Evolutionary conservation across 2,797 vertebrate species (phyloP), one percentile per base, ranked within the genome.

Genomic region (Channa striata): DNA sequence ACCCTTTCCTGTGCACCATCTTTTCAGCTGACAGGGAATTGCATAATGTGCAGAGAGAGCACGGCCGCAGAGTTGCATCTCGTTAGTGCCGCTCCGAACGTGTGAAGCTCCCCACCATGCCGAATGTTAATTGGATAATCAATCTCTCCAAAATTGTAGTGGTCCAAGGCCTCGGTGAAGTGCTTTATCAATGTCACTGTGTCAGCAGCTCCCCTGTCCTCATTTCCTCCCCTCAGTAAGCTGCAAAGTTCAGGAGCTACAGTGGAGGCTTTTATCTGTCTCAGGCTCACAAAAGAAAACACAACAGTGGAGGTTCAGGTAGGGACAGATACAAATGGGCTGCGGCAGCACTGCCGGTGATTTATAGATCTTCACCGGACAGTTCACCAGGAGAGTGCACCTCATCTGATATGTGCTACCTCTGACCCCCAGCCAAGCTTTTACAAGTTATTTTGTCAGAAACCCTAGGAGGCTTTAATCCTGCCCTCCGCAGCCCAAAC

Each of bases 71-170:
- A 86, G 88, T 89, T 87, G 81, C 83, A 82, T 83, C 77, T 87
- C 88, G 87, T 93, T 91, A 92, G 82, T 80, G 83, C 73, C 37
- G 30, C 85, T 79, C 72, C 72, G 81, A 83, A 83, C 85, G 79
- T 66, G 69, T 53, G 75, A 78, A 52, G 72, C 71, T 56, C 79
- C 70, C 76, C 69, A 64, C 82, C 54, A 10, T 72, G 81, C 69
- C 69, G 66, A 80, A 85, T 88, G 78, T 86, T 94, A 92, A 94
- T 93, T 91, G 86, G 83, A 91, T 89, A 85, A 94, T 94, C 92
- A 93, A 92, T 94, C 90, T 93, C 83, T 68, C 42, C 84, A 87
- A 89, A 91, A 90, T 80, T 80, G 83, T 68, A 11, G 65, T 76
- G 81, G 84, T 84, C 69, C 49, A 36, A 83, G 77, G 76, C 59